A percentile compares a stretch with the other conserved stretches of the same genome.
These are phyloP conservation scores for Eunapius fragilis DNA, from an alignment of 37 sponge, comb jelly and placozoan species.

Conservation along the genomic window DNA sequence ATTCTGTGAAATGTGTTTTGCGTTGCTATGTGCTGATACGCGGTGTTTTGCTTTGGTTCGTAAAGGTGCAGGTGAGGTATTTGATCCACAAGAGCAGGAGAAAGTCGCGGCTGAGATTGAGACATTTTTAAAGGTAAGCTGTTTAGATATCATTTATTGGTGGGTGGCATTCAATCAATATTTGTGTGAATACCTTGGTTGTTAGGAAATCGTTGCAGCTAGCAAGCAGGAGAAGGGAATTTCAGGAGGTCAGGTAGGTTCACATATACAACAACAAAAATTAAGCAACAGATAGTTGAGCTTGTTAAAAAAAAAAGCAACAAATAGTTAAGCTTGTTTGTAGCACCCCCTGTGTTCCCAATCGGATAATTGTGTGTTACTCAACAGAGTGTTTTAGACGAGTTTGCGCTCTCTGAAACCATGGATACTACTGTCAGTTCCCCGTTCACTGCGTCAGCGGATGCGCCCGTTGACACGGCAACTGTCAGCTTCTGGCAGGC, in stretches of 20 bases:
- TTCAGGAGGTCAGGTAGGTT: neutral
- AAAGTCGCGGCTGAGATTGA: neutral
- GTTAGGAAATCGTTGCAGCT: neutral
- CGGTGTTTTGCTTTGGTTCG: neutral
- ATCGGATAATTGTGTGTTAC: neutral
- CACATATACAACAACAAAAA: no score
- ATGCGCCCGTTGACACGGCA: neutral
- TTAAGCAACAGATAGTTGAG: no score
- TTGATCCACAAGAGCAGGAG: neutral
- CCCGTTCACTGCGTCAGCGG: neutral
- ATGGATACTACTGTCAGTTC: neutral
- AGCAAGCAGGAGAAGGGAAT: neutral
- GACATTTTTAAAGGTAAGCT: neutral
- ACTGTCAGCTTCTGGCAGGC: conserved; percentile 55
- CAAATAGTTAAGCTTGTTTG: no score
- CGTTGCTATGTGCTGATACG: neutral
- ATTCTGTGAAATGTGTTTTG: neutral
- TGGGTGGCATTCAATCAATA: no score
- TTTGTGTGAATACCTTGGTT: no score
- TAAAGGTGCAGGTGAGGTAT: neutral
- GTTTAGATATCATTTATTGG: no score
- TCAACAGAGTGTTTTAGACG: neutral
- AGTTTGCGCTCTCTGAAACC: neutral
- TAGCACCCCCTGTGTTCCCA: no score
- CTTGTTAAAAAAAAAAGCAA: no score